Base-by-base conservation (phyloP, 2,888 invertebrate species). In the Erebia ligea region DNA sequence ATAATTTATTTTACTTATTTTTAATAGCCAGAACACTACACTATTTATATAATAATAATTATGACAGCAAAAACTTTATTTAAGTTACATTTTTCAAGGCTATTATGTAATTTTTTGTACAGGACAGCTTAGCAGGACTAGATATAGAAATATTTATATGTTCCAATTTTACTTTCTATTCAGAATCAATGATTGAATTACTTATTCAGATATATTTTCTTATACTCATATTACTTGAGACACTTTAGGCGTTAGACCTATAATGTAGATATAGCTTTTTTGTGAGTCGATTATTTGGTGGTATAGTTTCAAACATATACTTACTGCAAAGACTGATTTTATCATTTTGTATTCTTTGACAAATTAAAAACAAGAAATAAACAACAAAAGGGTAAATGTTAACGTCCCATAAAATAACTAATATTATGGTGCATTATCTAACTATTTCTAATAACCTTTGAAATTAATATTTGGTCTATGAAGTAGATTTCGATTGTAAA, bases 281-380 rank as follows among this genome's bases (percentile, higher is more conserved):
- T 56, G 11, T 2, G 21, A 17, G 10, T 62, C 6, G 34, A 50
- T 34, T 1, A 15, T 42, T 56, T 65, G 17, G 21, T 0, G 11
- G 17, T 15, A 42, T 13, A 8, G 9, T 13, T 57, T 57, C 45
- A 15, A 54, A 52, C 10, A 52, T 54, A 69, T 69, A 64, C 64
- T 69, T 69, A 64, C 64, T 69, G 54, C 69, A 61, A 76, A 76
- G 75, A 76, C 76, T 76, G 76, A 76, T 74, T 76, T 76, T 45
- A 68, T 75, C 74, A 61, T 72, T 65, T 69, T 42, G 2, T 57
- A 61, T 45, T n/a, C 9, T 69, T 62, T 67, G 48, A 68, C 54
- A 57, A 69, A 69, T 25, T 68, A 58, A 66, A 63, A 57, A 45
- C 62, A 40, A 66, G 19, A 64, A 65, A 61, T 64, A 50, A 67